phyloP scores from a whole-genome alignment of 2,888 invertebrate species.

The Carpatolechia fugitivella region DNA sequence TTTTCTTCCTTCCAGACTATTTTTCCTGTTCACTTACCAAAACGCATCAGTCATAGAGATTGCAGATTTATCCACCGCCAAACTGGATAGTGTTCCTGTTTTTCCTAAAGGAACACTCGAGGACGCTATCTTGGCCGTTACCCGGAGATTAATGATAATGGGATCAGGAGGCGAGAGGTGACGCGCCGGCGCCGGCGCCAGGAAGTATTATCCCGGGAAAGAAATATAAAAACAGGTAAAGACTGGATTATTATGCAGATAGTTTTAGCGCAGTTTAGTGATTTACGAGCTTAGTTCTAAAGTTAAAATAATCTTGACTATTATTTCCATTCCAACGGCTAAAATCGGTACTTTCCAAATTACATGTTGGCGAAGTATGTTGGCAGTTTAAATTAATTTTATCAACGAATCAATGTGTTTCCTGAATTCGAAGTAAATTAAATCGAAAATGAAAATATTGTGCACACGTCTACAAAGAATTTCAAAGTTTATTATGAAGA shows the following conservation, averaged over 20 bases:
- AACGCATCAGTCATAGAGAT: conserved; percentile 3
- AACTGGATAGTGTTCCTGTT: conserved; percentile 44
- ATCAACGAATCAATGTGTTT: too few species aligned
- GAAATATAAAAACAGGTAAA: conserved; percentile 11
- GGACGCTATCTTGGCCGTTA: conserved; percentile 62
- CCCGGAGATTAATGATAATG: conserved; percentile 69
- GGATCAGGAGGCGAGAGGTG: conserved; percentile 59
- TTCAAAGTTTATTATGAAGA: too few species aligned
- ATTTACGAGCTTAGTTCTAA: too few species aligned
- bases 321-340: too few species aligned
- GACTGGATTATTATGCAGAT: neutral
- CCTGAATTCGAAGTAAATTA: too few species aligned
- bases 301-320: too few species aligned
- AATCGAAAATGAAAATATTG: too few species aligned
- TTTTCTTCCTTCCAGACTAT: too few species aligned
- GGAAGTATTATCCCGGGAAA: conserved; percentile 50
- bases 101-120: conserved; percentile 51
- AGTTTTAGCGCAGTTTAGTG: neutral
- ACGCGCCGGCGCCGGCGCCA: conserved; percentile 43
- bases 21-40: neutral
- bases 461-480: too few species aligned
- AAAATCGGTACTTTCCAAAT: too few species aligned
- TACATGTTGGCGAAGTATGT: too few species aligned
- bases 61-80: conserved; percentile 19
- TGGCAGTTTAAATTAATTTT: too few species aligned